phyloP scores from a whole-genome alignment of 2,797 vertebrate species.

The Malurus splendens region DNA sequence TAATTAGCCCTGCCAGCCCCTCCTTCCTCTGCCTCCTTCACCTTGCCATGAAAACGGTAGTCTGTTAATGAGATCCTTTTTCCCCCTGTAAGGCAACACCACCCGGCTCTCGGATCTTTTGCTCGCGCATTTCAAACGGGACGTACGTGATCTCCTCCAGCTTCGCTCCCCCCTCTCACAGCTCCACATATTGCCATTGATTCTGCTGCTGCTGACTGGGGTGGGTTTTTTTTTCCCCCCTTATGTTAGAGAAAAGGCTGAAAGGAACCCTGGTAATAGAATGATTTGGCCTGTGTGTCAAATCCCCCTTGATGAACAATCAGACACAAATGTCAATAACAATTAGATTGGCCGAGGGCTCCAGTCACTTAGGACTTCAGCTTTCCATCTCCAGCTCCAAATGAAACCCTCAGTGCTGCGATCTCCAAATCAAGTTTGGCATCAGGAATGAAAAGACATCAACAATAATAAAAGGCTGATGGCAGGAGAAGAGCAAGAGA shows the following conservation, averaged over 20 bases:
- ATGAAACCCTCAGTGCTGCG: conserved; percentile 61
- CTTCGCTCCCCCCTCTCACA: not conserved
- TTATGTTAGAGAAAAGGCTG: conserved; percentile 47
- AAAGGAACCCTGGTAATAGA: conserved; percentile 65
- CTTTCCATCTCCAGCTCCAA: conserved; percentile 66
- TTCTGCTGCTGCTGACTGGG: conserved; percentile 32
- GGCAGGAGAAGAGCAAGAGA: conserved; percentile 54
- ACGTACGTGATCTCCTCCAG: not conserved
- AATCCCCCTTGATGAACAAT: conserved; percentile 74
- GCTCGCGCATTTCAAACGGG: not conserved
- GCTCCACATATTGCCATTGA: conserved; percentile 65
- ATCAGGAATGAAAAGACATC: conserved; percentile 76
- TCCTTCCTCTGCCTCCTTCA: conserved; percentile 62
- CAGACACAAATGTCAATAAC: conserved; percentile 80
- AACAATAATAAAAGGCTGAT: conserved; percentile 68
- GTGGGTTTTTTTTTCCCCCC: not conserved
- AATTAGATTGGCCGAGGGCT: conserved; percentile 79
- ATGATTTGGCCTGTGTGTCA: conserved; percentile 69
- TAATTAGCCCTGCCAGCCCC: conserved; percentile 55
- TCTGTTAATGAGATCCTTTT: conserved; percentile 31
- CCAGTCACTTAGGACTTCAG: conserved; percentile 78
- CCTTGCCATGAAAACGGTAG: conserved; percentile 46
- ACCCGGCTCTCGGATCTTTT: not conserved
- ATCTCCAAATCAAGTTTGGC: conserved; percentile 78
- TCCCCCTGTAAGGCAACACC: conserved; percentile 28